A percentile compares a stretch with the other conserved stretches of the same genome.
Evolutionary conservation across 2,113 vertebrate genomes (phyloP).

Genomic region (Passer domesticus): DNA sequence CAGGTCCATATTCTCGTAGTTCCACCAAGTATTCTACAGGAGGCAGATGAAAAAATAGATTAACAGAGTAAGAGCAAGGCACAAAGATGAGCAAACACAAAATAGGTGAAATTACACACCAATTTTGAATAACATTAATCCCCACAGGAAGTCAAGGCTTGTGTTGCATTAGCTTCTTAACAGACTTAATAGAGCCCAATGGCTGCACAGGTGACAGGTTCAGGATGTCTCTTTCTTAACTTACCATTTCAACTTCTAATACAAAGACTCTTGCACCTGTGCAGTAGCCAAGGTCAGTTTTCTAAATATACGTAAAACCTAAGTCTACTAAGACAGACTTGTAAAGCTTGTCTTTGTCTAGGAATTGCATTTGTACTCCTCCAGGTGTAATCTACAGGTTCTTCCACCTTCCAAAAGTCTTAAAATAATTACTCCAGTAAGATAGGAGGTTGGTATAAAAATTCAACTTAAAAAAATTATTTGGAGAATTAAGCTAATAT

Average conservation of each 20-base stretch:
- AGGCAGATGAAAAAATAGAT: not conserved
- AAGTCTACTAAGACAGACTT: not conserved
- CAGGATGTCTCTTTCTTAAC: not conserved
- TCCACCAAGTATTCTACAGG: conserved; percentile 90
- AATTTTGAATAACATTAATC: not conserved
- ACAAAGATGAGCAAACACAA: not conserved
- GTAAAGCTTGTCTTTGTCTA: not conserved
- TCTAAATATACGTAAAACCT: not conserved
- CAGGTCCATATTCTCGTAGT: conserved; percentile 88
- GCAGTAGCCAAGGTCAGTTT: not conserved
- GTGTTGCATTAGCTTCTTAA: not conserved
- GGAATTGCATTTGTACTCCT: not conserved
- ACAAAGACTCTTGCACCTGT: not conserved
- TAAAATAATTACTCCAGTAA: not conserved
- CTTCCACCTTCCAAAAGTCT: not conserved
- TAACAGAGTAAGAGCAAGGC: not conserved
- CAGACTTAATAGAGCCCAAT: not conserved
- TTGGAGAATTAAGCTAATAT: not conserved
- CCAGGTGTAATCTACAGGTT: not conserved
- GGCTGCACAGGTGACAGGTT: not conserved
- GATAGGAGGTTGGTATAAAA: not conserved
- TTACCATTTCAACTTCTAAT: not conserved
- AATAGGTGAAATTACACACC: not conserved
- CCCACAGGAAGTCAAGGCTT: not conserved
- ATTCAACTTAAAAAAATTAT: not conserved